Evolutionary conservation across 1,140 invertebrate genomes (phyloP), one percentile per base, ranked within the genome.

Genomic region (Temnothorax curvispinosus): DNA sequence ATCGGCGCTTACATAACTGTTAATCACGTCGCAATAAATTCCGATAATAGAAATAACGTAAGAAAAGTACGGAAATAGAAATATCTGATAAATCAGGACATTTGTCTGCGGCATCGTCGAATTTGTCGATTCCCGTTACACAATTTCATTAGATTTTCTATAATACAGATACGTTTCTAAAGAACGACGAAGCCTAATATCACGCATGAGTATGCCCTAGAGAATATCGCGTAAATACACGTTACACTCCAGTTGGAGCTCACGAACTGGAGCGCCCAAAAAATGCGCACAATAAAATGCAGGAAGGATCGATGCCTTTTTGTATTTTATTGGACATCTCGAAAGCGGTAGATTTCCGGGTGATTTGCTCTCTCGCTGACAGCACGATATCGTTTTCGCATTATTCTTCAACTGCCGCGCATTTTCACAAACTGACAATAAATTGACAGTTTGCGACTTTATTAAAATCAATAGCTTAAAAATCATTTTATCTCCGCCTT

Each of bases 241-340:
- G 2, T 50, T 80, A 52, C 13, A 7, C 27, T 67, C 13, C 13
- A 3, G 32, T 52, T 35, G n/a, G n/a, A 52, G 4, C 38, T 3
- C 21, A 38, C 1, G 1, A 47, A 62, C 54, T 15, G 15, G 32
- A 50, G 18, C 11, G 5, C 11, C 32, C 41, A 78, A 35, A 56
- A 64, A 77, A 56, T 18, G 27, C 27, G 6, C 6, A 78, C 35
- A 58, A 85, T 65, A 78, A 77, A 85, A 85, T n/a, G 38, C 32
- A 52, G 35, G 9, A 54, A 52, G 15, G n/a, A 6, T 50, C 47
- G 11, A 60, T 64, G 35, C 1, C 15, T 27, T 54, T 64, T 77
- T 54, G 77, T 65, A 65, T 85, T 52, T 54, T 38, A 75, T 60
- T 54, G 32, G 47, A 85, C 54, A 52, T 62, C 52, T 58, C 38